A percentile compares a stretch with the other conserved stretches of the same genome.
These are phyloP conservation scores for Odocoileus hemionus DNA, from an alignment of 2,113 vertebrate genomes.

Conservation along the genomic window DNA sequence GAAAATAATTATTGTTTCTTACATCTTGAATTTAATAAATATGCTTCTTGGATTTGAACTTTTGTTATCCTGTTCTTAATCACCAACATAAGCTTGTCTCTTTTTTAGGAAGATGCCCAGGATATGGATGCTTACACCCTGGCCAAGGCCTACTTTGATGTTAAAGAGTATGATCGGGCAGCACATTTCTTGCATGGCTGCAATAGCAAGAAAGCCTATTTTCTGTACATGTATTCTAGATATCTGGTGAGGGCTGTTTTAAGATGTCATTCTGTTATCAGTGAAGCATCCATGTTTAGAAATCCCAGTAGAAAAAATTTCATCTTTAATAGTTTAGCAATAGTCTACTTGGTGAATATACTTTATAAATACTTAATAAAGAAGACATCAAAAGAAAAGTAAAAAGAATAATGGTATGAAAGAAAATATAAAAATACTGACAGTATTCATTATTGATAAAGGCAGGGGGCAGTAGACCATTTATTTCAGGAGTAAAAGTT, in stretches of 20 bases:
- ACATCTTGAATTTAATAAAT: neutral
- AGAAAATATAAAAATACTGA: neutral
- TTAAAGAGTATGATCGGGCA: conserved; percentile 98
- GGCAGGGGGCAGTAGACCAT: neutral
- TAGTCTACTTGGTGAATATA: neutral
- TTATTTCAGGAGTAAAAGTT: neutral
- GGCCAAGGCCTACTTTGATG: conserved; percentile 97
- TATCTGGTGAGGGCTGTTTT: conserved; percentile 89
- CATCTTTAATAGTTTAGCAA: neutral
- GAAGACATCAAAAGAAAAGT: neutral
- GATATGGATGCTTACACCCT: conserved; percentile 95
- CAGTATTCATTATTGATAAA: neutral
- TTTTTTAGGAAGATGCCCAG: conserved; percentile 90
- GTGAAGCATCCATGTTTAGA: conserved; percentile 16
- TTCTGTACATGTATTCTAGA: conserved; percentile 98
- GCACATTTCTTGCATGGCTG: conserved; percentile 95
- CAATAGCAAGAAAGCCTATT: conserved; percentile 97
- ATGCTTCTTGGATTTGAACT: neutral
- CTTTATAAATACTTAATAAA: neutral
- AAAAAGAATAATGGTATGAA: neutral
- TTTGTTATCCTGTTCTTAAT: neutral
- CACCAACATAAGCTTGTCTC: neutral
- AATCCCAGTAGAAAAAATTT: neutral
- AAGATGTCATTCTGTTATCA: neutral
- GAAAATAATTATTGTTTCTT: conserved; percentile 25